Percentiles rank a stretch among this genome's conserved stretches.
These are phyloP conservation scores for Eupithecia abbreviata DNA, from an alignment of 2,888 invertebrate species.

Conservation along the genomic window DNA sequence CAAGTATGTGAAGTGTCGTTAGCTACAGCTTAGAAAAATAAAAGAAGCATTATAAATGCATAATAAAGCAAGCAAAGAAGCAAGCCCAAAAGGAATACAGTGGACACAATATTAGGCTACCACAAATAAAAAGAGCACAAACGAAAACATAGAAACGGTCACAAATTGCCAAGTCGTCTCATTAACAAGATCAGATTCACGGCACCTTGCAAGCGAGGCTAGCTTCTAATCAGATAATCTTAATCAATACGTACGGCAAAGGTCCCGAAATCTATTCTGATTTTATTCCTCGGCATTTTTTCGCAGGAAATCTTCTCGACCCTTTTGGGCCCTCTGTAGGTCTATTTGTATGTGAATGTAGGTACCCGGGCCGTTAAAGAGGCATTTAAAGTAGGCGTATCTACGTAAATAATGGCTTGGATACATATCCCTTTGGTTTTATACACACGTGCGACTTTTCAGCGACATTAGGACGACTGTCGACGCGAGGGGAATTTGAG, in stretches of 20 bases:
- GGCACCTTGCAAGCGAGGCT: slow-evolving; percentile 3
- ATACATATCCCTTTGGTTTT: slow-evolving; percentile 27
- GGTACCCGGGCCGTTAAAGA: slow-evolving; percentile 49
- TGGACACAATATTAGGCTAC: neutral
- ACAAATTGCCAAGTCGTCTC: neutral
- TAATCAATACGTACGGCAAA: slow-evolving; percentile 41
- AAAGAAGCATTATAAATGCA: neutral
- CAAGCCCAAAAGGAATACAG: neutral
- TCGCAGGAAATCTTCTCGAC: slow-evolving; percentile 35
- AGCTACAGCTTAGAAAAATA: neutral
- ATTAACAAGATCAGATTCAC: neutral
- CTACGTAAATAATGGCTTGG: slow-evolving; percentile 53
- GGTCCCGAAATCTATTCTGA: slow-evolving; percentile 43
- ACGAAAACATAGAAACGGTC: neutral
- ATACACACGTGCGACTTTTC: slow-evolving; percentile 25
- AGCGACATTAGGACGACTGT: slow-evolving; percentile 3
- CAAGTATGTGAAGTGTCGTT: neutral
- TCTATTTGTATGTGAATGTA: slow-evolving; percentile 49
- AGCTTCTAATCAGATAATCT: slow-evolving; percentile 34
- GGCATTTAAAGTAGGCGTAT: slow-evolving; percentile 50
- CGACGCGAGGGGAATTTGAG: neutral
- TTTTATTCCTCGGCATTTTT: slow-evolving; percentile 48
- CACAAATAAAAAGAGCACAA: neutral
- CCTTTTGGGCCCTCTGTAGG: slow-evolving; percentile 43
- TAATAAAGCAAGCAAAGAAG: no score